Conservation (phyloP, 2,888 invertebrate genomes). For the Achlya flavicornis region DNA sequence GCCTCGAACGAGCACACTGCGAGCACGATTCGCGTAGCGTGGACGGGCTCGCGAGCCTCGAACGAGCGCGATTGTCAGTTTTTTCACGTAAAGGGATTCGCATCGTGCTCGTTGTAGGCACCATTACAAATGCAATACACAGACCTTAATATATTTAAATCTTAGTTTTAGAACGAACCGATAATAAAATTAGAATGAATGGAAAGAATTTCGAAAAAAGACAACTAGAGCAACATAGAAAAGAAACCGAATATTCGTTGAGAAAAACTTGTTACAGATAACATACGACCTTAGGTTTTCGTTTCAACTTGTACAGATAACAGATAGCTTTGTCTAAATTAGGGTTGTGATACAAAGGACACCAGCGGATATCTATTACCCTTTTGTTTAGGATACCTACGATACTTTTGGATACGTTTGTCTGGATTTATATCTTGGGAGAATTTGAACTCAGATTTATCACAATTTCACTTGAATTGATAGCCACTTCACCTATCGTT, state of each 20-base stretch:
- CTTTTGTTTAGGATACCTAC: conserved; percentile 1
- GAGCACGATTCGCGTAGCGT: too few relatives aligned
- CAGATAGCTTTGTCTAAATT: conserved; percentile 3
- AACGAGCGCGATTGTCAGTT: too few relatives aligned
- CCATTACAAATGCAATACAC: too few relatives aligned
- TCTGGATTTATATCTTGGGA: not conserved
- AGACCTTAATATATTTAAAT: too few relatives aligned
- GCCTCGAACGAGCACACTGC: too few relatives aligned
- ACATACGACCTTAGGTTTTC: not conserved
- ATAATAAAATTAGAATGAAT: too few relatives aligned
- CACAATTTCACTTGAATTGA: not conserved
- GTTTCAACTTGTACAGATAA: conserved; percentile 1
- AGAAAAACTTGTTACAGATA: not conserved
- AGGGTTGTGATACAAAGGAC: not conserved
- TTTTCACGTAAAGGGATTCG: too few relatives aligned
- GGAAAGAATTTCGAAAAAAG: too few relatives aligned
- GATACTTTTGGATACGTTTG: not conserved
- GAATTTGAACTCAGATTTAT: conserved; percentile 1
- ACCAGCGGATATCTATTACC: not conserved
- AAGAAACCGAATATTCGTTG: not conserved
- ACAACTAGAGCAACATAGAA: too few relatives aligned
- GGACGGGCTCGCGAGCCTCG: too few relatives aligned
- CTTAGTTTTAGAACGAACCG: too few relatives aligned
- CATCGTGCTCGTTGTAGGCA: too few relatives aligned
- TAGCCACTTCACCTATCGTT: not conserved